Conservation (phyloP, 2,888 invertebrate species). For the Hemithea aestivaria region DNA sequence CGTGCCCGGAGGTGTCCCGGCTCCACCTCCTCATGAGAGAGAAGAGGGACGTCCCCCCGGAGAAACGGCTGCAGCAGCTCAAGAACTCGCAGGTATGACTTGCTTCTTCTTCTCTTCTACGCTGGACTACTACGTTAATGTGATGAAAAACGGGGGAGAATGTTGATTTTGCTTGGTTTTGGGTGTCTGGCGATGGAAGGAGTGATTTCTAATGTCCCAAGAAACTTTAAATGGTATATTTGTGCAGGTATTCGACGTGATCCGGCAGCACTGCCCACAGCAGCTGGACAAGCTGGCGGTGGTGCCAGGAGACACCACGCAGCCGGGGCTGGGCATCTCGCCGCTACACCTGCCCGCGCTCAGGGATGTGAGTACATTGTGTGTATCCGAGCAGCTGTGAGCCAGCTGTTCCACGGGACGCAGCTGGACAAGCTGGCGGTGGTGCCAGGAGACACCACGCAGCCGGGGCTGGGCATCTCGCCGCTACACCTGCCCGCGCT, state of each 20-base stretch:
- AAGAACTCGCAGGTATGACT: constrained; percentile 80
- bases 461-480: constrained; percentile 78
- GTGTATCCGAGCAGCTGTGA: too few relatives aligned
- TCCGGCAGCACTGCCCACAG: constrained; percentile 75
- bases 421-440: constrained; percentile 82
- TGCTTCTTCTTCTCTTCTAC: too few relatives aligned
- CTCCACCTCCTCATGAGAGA: constrained; percentile 82
- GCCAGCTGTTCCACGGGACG: constrained; percentile 82
- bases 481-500: constrained; percentile 65
- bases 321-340: constrained; percentile 78
- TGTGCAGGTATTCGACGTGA: constrained; percentile 79
- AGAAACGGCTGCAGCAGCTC: constrained; percentile 75
- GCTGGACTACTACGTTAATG: too few relatives aligned
- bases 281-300: constrained; percentile 82
- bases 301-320: constrained; percentile 82
- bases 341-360: constrained; percentile 65
- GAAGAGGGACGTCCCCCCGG: constrained; percentile 77
- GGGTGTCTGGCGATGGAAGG: too few relatives aligned
- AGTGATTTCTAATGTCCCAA: too few relatives aligned
- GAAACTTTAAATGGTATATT: too few relatives aligned
- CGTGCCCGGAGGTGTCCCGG: constrained; percentile 81
- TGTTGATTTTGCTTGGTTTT: too few relatives aligned
- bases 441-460: constrained; percentile 82
- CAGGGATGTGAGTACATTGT: constrained; percentile 62
- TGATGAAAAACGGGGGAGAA: too few relatives aligned